These are phyloP conservation scores for Callocephalon fimbriatum DNA, from an alignment of 2,113 vertebrate genomes.

Conservation along the genomic window DNA sequence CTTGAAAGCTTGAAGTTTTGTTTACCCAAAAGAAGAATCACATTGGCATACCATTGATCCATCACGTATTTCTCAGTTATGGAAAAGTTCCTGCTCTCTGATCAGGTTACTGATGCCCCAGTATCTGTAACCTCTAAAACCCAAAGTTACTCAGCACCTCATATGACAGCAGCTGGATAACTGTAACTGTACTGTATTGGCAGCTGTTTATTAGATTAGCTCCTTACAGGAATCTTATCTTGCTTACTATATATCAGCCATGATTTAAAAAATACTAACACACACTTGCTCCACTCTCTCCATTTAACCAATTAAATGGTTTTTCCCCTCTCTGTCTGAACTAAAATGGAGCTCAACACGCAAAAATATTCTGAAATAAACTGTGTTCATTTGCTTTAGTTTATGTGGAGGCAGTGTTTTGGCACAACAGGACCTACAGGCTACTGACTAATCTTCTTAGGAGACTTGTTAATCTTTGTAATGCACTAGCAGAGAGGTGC, in stretches of 20 bases:
- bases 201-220: slow-evolving; percentile 3
- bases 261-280: neutral
- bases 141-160: neutral
- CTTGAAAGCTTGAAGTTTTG: neutral
- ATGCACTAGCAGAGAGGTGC: slow-evolving; percentile 2
- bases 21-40: neutral
- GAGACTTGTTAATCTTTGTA: slow-evolving; percentile 33
- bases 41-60: neutral
- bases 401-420: neutral
- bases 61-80: neutral
- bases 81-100: neutral
- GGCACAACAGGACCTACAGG: neutral
- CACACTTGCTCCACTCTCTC: neutral
- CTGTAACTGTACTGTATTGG: neutral
- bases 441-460: slow-evolving; percentile 63
- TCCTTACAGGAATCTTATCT: neutral
- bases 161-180: neutral
- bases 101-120: neutral
- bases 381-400: neutral
- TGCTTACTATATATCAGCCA: neutral
- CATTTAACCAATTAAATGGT: neutral
- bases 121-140: neutral
- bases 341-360: neutral
- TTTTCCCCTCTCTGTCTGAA: neutral
- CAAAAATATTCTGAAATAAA: neutral